Evolutionary conservation across 2,797 vertebrate species (phyloP), one percentile per base, ranked within the genome.

Genomic region (Lepilemur septentrionalis): DNA sequence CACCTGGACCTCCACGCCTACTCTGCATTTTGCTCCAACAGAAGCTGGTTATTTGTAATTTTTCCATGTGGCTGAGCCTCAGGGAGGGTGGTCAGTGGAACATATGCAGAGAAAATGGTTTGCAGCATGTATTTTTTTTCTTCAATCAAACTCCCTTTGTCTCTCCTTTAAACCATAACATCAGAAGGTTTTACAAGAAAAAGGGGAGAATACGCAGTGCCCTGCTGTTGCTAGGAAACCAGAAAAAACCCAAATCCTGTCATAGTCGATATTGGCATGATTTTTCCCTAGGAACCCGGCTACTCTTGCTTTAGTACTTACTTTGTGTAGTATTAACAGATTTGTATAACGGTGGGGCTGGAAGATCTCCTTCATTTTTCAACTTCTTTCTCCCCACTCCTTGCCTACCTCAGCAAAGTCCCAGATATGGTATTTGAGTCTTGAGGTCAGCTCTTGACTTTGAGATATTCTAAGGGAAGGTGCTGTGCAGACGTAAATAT

Each of bases 211-310:
- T 23, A 82, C 82, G 89, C 32, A 78, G 46, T 81, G 48, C 69
- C 57, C 20, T 87, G 72, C 76, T 97, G 95, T 97, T 98, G 96
- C 96, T 96, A 97, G 89, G 97, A 55, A 96, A 97, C 96, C 35
- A 87, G 82, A 59, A 70, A 57, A n/a, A 79, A 6, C 48, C 30
- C 63, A 92, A 90, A 63, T n/a, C 41, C 15, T 32, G 46, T n/a
- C 23, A 63, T 30, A 70, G 50, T 35, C 50, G 15, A 30, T 52
- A 89, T 4, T 81, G 57, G 76, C 69, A 57, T 6, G 61, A 69
- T 91, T 94, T 94, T 92, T 69, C 75, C 46, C 85, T 52, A 67
- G 59, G 94, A 91, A 80, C 50, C 73, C 83, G 61, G 32, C 67
- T 86, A 5, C 8, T 89, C 35, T 89, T 81, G 52, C 52, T 20